phyloP scores from a whole-genome alignment of 2,113 vertebrate genomes.

The Euleptes europaea region DNA sequence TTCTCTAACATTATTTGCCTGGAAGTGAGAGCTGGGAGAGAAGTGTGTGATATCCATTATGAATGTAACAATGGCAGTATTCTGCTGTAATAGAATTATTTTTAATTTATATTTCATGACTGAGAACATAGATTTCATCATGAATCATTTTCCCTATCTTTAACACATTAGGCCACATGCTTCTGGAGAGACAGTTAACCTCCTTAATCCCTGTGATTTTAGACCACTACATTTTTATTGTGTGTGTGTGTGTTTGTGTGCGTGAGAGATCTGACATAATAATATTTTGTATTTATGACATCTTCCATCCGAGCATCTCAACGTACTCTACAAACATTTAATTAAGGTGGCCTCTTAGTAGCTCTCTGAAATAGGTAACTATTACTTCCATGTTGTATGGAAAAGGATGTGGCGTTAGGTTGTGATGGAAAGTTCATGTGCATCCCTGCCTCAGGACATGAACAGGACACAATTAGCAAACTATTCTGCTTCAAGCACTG shows the following conservation, averaged over 20 bases:
- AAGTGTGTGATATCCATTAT: slow-evolving; percentile 69
- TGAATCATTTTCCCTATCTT: slow-evolving; percentile 59
- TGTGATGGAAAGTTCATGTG: slow-evolving; percentile 33
- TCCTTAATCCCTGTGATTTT: slow-evolving; percentile 48
- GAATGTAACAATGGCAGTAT: slow-evolving; percentile 67
- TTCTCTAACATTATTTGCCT: slow-evolving; percentile 69
- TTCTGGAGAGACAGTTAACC: slow-evolving; percentile 59
- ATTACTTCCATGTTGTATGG: slow-evolving; percentile 20
- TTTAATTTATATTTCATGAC: slow-evolving; percentile 63
- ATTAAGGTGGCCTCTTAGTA: slow-evolving; percentile 56
- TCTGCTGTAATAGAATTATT: slow-evolving; percentile 60
- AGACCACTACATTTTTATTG: slow-evolving; percentile 41
- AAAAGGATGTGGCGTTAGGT: slow-evolving; percentile 29
- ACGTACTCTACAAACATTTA: slow-evolving; percentile 51
- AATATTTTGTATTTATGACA: slow-evolving; percentile 62
- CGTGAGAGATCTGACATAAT: slow-evolving; percentile 32
- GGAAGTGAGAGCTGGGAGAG: slow-evolving; percentile 52
- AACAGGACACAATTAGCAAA: background rate
- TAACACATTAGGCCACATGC: slow-evolving; percentile 53
- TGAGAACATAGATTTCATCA: slow-evolving; percentile 47
- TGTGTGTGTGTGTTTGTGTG: background rate
- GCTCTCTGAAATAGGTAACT: slow-evolving; percentile 60
- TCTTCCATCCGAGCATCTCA: background rate
- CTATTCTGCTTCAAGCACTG: background rate
- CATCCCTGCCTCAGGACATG: background rate